These are phyloP conservation scores for Linepithema humile DNA, from an alignment of 1,140 invertebrate genomes.

Conservation along the genomic window DNA sequence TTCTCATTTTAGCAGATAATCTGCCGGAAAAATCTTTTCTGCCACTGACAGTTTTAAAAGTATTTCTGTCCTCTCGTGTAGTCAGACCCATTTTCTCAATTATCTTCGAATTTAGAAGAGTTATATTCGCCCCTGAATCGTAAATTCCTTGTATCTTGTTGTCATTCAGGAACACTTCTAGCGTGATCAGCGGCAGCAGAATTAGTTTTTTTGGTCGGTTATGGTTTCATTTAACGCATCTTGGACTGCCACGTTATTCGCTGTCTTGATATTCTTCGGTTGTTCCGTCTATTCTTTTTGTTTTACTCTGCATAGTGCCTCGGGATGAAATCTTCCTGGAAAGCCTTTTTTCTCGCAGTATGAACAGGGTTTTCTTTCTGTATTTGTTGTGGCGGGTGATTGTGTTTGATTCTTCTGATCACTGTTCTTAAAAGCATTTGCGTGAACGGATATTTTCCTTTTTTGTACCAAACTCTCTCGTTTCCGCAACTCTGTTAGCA, in stretches of 20 bases:
- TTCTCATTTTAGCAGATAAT: too few relatives aligned
- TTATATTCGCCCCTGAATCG: neutral
- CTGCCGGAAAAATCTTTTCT: too few relatives aligned
- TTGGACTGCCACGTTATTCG: neutral
- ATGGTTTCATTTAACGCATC: neutral
- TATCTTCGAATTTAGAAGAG: neutral
- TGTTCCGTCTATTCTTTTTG: neutral
- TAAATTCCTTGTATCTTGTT: neutral
- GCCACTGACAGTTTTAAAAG: too few relatives aligned
- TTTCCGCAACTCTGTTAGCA: neutral
- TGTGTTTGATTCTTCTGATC: too few relatives aligned
- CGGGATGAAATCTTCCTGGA: neutral
- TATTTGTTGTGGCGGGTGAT: too few relatives aligned
- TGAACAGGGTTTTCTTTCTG: neutral
- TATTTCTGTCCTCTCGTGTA: too few relatives aligned
- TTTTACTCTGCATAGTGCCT: neutral
- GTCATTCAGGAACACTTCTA: neutral
- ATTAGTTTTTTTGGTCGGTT: constrained; percentile 1
- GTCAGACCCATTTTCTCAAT: too few relatives aligned
- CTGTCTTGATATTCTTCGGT: neutral
- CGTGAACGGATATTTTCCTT: neutral
- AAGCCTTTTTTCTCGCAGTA: neutral
- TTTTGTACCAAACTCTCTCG: neutral
- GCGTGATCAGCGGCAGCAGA: neutral
- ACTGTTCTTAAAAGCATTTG: too few relatives aligned